phyloP scores from a whole-genome alignment of 2,888 invertebrate species.

The Dusona sp. region DNA sequence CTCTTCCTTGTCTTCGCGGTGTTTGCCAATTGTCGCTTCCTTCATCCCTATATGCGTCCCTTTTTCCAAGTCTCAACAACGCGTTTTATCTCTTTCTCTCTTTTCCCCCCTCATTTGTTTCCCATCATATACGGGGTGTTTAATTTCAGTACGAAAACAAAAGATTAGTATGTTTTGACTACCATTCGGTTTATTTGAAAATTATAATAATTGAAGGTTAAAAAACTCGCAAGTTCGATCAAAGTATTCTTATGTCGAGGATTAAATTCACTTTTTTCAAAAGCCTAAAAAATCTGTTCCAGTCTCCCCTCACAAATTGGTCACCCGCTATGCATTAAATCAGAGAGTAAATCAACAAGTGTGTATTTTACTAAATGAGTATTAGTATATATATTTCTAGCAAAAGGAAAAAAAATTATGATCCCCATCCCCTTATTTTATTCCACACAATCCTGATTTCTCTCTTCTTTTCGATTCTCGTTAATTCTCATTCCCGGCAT shows the following conservation, averaged over 20 bases:
- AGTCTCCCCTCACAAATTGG: background rate
- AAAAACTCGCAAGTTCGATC: background rate
- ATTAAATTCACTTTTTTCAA: background rate
- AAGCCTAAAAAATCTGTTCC: background rate
- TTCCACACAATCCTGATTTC: constrained; percentile 48
- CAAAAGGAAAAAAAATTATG: constrained; percentile 7
- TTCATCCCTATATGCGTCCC: constrained; percentile 24
- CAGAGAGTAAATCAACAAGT: background rate
- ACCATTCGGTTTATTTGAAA: background rate
- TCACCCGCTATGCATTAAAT: background rate
- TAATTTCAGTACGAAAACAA: background rate
- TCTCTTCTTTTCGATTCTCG: constrained; percentile 64
- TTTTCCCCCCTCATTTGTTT: constrained; percentile 41
- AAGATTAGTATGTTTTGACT: background rate
- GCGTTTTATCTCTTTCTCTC: constrained; percentile 66
- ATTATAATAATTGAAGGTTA: background rate
- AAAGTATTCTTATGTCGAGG: background rate
- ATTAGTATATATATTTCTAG: background rate
- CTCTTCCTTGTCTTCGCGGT: constrained; percentile 58
- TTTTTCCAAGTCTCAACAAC: constrained; percentile 33
- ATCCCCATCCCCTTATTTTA: constrained; percentile 36
- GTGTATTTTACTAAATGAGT: constrained; percentile 13
- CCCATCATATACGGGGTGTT: constrained; percentile 28
- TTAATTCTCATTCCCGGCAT: constrained; percentile 61
- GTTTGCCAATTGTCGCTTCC: constrained; percentile 46